Evolutionary conservation across 2,888 invertebrate species (phyloP).

Genomic region (Drosophila histrio): DNA sequence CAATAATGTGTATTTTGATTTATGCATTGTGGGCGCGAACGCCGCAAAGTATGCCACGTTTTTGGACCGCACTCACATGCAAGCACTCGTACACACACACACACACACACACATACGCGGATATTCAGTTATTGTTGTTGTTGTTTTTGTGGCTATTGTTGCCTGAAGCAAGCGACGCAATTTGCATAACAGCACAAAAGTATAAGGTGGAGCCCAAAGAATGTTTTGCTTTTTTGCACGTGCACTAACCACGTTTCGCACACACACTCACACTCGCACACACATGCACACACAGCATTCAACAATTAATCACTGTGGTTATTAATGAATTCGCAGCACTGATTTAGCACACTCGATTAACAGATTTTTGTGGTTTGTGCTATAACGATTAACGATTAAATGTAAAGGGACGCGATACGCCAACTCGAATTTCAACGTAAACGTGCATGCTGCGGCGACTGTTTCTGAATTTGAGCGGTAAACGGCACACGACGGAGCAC

Average conservation of each 20-base stretch:
- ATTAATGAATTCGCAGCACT: slow-evolving; percentile 35
- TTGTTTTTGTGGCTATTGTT: slow-evolving; percentile 46
- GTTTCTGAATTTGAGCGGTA: slow-evolving; percentile 33
- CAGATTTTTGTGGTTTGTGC: slow-evolving; percentile 21
- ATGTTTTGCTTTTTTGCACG: slow-evolving; percentile 54
- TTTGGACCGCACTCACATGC: slow-evolving; percentile 23
- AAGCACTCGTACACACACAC: slow-evolving; percentile 33
- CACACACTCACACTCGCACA: neutral
- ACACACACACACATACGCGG: slow-evolving; percentile 28
- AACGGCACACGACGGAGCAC: slow-evolving; percentile 41
- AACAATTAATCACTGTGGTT: slow-evolving; percentile 57
- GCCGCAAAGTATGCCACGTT: slow-evolving; percentile 43
- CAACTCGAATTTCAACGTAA: neutral
- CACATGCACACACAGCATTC: slow-evolving; percentile 15
- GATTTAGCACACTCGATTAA: slow-evolving; percentile 48
- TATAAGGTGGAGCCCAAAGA: slow-evolving; percentile 39
- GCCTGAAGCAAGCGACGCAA: slow-evolving; percentile 60
- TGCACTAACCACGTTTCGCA: slow-evolving; percentile 35
- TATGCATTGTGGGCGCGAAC: slow-evolving; percentile 75
- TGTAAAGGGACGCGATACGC: slow-evolving; percentile 24
- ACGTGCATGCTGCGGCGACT: slow-evolving; percentile 38
- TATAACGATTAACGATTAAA: slow-evolving; percentile 23
- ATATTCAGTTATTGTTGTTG: slow-evolving; percentile 18
- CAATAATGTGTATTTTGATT: slow-evolving; percentile 81
- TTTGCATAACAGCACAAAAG: slow-evolving; percentile 69